These are phyloP conservation scores for Cephus runcator DNA, from an alignment of 2,888 invertebrate genomes.

Conservation along the genomic window DNA sequence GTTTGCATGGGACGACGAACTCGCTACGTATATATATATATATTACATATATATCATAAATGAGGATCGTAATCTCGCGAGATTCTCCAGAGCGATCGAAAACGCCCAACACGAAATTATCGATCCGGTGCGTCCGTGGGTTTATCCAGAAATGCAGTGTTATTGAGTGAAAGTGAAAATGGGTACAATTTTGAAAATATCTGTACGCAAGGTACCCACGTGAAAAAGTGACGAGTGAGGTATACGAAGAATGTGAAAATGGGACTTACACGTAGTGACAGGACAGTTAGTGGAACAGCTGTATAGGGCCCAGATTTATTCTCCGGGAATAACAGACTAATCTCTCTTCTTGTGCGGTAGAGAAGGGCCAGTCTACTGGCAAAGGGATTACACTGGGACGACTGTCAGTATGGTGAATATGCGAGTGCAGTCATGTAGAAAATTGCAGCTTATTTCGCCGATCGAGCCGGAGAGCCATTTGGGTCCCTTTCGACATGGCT, in stretches of 20 bases:
- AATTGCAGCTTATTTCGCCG: slow-evolving; percentile 58
- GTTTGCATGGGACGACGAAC: neutral
- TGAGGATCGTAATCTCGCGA: neutral
- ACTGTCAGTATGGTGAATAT: slow-evolving; percentile 2
- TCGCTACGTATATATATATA: neutral
- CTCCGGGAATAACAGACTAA: neutral
- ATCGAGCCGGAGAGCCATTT: slow-evolving; percentile 28
- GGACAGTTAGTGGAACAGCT: neutral
- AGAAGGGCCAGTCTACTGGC: neutral
- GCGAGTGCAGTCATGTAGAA: slow-evolving; percentile 50
- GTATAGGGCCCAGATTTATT: neutral
- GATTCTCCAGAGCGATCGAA: neutral
- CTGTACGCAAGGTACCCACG: neutral
- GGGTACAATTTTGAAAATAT: neutral
- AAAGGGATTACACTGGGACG: neutral
- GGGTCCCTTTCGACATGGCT: slow-evolving; percentile 37
- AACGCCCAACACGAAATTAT: neutral
- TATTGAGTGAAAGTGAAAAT: neutral
- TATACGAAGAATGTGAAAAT: neutral
- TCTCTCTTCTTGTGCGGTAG: neutral
- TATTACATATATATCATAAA: neutral
- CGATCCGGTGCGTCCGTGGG: neutral
- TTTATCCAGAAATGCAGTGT: neutral
- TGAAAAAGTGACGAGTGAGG: neutral
- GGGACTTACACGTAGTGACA: neutral